Conservation (phyloP, 2,797 vertebrate species). For the Tachyglossus aculeatus region DNA sequence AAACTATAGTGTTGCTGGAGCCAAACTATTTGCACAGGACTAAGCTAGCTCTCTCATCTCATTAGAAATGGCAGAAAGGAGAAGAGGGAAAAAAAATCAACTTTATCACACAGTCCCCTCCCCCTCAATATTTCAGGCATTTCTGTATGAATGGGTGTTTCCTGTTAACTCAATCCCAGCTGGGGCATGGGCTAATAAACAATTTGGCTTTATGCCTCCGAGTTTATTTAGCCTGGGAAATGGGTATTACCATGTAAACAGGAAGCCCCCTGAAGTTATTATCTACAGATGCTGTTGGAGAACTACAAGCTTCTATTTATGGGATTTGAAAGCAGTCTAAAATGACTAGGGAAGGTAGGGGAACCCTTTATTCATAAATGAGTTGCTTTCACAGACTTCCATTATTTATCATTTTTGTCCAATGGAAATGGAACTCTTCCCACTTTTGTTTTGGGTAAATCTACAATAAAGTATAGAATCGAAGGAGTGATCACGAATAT, state of each 20-base stretch:
- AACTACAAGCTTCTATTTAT: constrained; percentile 63
- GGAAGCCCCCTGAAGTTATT: constrained; percentile 66
- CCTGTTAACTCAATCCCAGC: constrained; percentile 62
- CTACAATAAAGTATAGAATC: too few species aligned
- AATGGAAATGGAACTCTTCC: too few species aligned
- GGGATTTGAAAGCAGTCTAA: constrained; percentile 47
- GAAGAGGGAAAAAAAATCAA: constrained; percentile 37
- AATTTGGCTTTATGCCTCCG: constrained; percentile 44
- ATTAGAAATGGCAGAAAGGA: neutral
- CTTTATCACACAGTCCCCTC: constrained; percentile 9
- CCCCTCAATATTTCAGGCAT: constrained; percentile 58
- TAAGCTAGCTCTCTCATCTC: too few species aligned
- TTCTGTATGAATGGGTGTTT: constrained; percentile 59
- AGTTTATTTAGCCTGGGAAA: constrained; percentile 65
- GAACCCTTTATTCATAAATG: constrained; percentile 13
- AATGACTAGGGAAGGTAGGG: constrained; percentile 11
- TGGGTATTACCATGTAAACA: constrained; percentile 65
- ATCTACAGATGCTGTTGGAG: constrained; percentile 63
- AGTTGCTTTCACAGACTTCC: neutral
- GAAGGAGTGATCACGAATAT: too few species aligned
- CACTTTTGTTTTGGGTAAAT: too few species aligned
- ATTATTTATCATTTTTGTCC: neutral
- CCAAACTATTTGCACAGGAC: too few species aligned
- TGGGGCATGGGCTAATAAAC: constrained; percentile 55
- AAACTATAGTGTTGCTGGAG: too few species aligned